Evolutionary conservation across 2,888 invertebrate species (phyloP), one percentile per base, ranked within the genome.

Genomic region (Coenonympha glycerion): DNA sequence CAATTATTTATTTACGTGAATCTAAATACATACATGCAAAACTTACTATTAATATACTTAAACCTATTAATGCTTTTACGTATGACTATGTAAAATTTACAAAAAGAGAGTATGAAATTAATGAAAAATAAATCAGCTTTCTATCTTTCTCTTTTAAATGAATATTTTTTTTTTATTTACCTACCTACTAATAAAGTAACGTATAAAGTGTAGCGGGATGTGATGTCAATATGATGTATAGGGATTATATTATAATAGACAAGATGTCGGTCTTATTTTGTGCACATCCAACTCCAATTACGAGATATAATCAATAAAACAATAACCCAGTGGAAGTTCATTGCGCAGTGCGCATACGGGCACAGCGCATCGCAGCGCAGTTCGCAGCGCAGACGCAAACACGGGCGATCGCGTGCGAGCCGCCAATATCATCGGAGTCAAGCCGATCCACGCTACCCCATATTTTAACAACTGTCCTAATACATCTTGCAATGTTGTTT

Each of bases 401-500:
- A 67, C 61, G 64, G 62, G 64, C 65, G 68, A 77, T 86, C 76
- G 86, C 87, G 87, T 87, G 87, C 83, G 65, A 69, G 70, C 73
- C 69, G 70, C 71, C 83, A 74, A 75, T 83, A 81, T 78, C 71
- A 73, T 56, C 68, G 73, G 71, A 78, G 75, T 76, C 77, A 77
- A 78, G 73, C 77, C 72, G 77, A 62, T 71, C 69, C 65, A 73
- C 72, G 75, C 79, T 80, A 85, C 87, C 87, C 87, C 79, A 85
- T 87, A 86, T 87, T 87, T 87, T 87, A 87, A 87, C 87, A 87
- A 87, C 87, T 87, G 87, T 87, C 86, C 87, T 85, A 86, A 86
- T 87, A 84, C 85, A 87, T 87, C 87, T 86, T 84, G 81, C 85
- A 83, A 85, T 87, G 84, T 87, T 87, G 78, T 86, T 86, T 86